phyloP scores from a whole-genome alignment of 2,113 vertebrate species.

The Tetrax tetrax region DNA sequence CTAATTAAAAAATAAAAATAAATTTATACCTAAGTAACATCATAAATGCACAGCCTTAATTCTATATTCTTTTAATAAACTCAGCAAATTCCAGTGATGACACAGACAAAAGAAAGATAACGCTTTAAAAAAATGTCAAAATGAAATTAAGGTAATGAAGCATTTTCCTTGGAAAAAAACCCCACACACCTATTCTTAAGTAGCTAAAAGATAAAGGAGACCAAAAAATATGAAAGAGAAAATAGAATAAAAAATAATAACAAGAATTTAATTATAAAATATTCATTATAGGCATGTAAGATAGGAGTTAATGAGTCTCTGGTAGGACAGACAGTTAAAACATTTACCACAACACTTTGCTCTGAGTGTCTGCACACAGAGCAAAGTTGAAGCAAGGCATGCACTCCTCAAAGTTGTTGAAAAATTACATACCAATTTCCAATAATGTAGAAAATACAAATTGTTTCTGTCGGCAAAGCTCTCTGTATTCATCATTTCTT shows the following conservation, averaged over 20 bases:
- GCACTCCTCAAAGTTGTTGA: constrained; percentile 35
- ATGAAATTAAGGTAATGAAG: constrained; percentile 71
- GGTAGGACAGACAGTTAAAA: constrained; percentile 53
- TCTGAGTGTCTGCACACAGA: constrained; percentile 39
- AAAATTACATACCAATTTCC: constrained; percentile 62
- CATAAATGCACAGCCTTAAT: constrained; percentile 1
- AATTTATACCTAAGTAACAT: not conserved
- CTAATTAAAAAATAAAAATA: constrained; percentile 30
- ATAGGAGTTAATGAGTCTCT: constrained; percentile 64
- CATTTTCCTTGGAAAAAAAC: constrained; percentile 18
- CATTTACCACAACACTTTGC: constrained; percentile 40
- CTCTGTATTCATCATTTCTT: constrained; percentile 29
- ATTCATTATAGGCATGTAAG: constrained; percentile 57
- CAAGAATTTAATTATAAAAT: constrained; percentile 70
- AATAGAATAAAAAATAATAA: not conserved
- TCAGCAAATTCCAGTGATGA: constrained; percentile 53
- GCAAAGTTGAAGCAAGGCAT: constrained; percentile 20
- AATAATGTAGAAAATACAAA: constrained; percentile 61
- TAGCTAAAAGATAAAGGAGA: constrained; percentile 58
- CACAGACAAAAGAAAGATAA: constrained; percentile 43
- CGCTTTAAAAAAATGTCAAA: constrained; percentile 57
- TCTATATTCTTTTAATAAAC: constrained; percentile 60
- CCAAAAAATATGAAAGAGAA: constrained; percentile 47
- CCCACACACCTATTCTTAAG: not conserved
- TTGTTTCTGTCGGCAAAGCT: constrained; percentile 52